phyloP scores from a whole-genome alignment of 1,140 invertebrate genomes.

The Ptiloglossa arizonensis region DNA sequence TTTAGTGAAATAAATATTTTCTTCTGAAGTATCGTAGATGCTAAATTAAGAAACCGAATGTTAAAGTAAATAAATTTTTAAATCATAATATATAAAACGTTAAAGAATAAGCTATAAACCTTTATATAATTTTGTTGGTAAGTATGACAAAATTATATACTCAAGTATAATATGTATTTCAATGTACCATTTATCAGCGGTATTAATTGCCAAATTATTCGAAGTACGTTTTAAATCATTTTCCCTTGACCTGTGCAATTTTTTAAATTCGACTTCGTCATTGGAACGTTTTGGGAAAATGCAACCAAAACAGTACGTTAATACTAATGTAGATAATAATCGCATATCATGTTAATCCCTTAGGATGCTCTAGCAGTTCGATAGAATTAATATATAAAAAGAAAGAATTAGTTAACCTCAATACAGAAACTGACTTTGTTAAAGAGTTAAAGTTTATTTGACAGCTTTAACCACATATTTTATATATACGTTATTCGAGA shows the following conservation, averaged over 20 bases:
- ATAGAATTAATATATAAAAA: neutral
- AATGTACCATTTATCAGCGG: constrained; percentile 4
- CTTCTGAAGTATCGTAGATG: neutral
- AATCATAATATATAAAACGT: neutral
- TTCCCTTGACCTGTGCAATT: neutral
- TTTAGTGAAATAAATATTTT: neutral
- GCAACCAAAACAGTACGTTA: constrained; percentile 33
- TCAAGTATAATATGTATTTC: neutral
- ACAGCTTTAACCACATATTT: neutral
- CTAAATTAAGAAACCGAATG: constrained; percentile 11
- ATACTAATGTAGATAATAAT: constrained; percentile 47
- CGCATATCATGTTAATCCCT: constrained; percentile 51
- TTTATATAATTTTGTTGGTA: neutral
- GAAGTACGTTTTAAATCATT: neutral
- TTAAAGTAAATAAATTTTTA: neutral
- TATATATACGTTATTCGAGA: neutral
- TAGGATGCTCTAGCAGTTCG: neutral
- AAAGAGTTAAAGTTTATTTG: constrained; percentile 8
- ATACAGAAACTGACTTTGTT: neutral
- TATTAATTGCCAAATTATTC: neutral
- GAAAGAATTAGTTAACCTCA: neutral
- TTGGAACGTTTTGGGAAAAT: constrained; percentile 8
- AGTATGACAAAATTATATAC: neutral
- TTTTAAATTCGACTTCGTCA: constrained; percentile 14
- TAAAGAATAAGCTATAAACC: neutral